phyloP scores from a whole-genome alignment of 2,888 invertebrate genomes.

The Halictus quadricinctus region DNA sequence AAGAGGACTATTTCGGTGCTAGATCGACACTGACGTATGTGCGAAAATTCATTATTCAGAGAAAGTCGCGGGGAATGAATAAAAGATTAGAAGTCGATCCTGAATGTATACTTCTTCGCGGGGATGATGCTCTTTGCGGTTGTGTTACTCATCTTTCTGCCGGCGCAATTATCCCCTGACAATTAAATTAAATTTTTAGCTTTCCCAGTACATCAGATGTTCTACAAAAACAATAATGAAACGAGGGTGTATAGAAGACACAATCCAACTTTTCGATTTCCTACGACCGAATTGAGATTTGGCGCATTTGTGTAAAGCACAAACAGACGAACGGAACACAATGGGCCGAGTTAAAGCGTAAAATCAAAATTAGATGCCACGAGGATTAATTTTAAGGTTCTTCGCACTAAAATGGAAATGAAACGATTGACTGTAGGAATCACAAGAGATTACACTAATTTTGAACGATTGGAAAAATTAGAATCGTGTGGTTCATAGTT shows the following conservation, averaged over 20 bases:
- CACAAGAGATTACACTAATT: neutral
- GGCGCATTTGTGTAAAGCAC: too few species aligned
- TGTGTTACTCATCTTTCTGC: neutral
- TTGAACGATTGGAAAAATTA: neutral
- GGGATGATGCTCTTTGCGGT: neutral
- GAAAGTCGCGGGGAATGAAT: neutral
- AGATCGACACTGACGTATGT: neutral
- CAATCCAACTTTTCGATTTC: too few species aligned
- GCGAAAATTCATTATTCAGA: conserved; percentile 9
- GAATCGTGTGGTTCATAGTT: neutral
- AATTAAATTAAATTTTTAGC: too few species aligned
- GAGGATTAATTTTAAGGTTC: neutral
- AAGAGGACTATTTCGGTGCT: neutral
- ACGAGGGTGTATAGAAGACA: too few species aligned
- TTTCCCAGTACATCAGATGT: too few species aligned
- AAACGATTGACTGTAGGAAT: neutral
- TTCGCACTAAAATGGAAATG: neutral
- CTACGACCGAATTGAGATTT: too few species aligned
- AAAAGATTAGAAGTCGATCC: neutral
- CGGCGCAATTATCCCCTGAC: too few species aligned
- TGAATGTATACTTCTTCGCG: neutral
- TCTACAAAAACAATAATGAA: too few species aligned
- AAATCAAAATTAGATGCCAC: too few species aligned
- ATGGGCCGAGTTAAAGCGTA: too few species aligned
- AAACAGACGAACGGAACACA: too few species aligned